A percentile compares a stretch with the other conserved stretches of the same genome.
These are phyloP conservation scores for Pteronotus mesoamericanus DNA, from an alignment of 2,797 vertebrate species.

Conservation along the genomic window DNA sequence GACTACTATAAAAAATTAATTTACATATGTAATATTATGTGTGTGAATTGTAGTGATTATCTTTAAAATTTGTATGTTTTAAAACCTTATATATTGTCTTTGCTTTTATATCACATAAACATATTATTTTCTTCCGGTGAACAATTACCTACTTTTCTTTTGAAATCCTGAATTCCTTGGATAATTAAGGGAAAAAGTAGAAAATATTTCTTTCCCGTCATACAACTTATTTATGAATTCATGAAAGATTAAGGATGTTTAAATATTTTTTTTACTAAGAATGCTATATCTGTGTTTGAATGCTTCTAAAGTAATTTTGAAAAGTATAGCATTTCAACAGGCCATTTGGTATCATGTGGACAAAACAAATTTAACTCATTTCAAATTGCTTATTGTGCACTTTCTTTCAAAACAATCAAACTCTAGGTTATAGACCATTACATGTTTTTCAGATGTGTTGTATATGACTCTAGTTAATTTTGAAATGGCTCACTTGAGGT, in stretches of 20 bases:
- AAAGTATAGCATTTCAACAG: neutral
- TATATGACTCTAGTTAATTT: neutral
- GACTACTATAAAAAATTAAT: neutral
- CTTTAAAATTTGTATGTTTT: slow-evolving; percentile 71
- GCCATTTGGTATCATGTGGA: neutral
- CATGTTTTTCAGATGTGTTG: neutral
- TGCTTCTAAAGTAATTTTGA: neutral
- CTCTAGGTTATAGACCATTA: neutral
- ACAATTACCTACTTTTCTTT: slow-evolving; percentile 33
- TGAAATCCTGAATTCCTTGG: neutral
- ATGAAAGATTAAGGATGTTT: neutral
- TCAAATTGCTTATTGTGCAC: neutral
- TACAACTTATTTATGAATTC: neutral
- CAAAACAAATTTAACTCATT: neutral
- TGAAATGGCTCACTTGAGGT: neutral
- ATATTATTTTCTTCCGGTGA: slow-evolving; percentile 43
- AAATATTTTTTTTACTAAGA: neutral
- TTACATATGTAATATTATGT: slow-evolving; percentile 59
- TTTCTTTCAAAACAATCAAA: neutral
- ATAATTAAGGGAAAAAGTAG: neutral
- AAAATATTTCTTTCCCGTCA: neutral
- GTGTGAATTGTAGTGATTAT: slow-evolving; percentile 73
- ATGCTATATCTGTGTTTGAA: neutral
- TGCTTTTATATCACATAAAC: slow-evolving; percentile 28
- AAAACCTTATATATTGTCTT: slow-evolving; percentile 65